A percentile compares a stretch with the other conserved stretches of the same genome.
Evolutionary conservation across 2,888 invertebrate species (phyloP).

Genomic region (Odontocerum albicorne): DNA sequence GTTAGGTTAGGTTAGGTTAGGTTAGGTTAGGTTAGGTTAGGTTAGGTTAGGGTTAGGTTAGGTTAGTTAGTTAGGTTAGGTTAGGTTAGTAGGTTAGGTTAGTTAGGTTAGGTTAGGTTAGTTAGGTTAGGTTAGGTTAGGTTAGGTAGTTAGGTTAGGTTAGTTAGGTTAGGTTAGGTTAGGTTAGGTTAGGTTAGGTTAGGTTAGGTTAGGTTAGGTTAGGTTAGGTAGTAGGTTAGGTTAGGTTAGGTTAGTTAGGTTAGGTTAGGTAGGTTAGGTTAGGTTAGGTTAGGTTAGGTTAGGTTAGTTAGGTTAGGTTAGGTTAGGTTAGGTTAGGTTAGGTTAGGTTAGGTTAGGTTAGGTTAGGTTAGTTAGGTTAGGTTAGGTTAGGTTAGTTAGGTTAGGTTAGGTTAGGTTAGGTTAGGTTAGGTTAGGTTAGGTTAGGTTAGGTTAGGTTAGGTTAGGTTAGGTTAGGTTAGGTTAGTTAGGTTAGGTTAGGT

Average conservation of each 20-base stretch:
- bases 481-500: slow-evolving; percentile 29
- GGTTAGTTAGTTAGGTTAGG: slow-evolving; percentile 34
- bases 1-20: slow-evolving; percentile 36
- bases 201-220: slow-evolving; percentile 38
- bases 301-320: slow-evolving; percentile 33
- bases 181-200: slow-evolving; percentile 38
- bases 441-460: slow-evolving; percentile 36
- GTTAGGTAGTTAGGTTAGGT: slow-evolving; percentile 28
- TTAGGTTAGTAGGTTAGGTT: slow-evolving; percentile 72
- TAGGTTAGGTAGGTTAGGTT: slow-evolving; percentile 31
- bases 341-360: slow-evolving; percentile 34
- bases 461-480: slow-evolving; percentile 32
- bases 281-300: slow-evolving; percentile 34
- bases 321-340: slow-evolving; percentile 36
- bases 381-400: slow-evolving; percentile 14
- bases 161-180: slow-evolving; percentile 37
- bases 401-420: slow-evolving; percentile 33
- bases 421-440: slow-evolving; percentile 32
- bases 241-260: slow-evolving; percentile 33
- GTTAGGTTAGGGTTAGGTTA: slow-evolving; percentile 33
- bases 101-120: slow-evolving; percentile 67
- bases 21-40: slow-evolving; percentile 34
- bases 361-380: slow-evolving; percentile 30
- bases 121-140: slow-evolving; percentile 31
- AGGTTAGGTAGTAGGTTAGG: slow-evolving; percentile 29